Percentiles rank a stretch among this genome's conserved stretches.
Evolutionary conservation across 2,113 vertebrate species (phyloP).

Genomic region (Clupea harengus): DNA sequence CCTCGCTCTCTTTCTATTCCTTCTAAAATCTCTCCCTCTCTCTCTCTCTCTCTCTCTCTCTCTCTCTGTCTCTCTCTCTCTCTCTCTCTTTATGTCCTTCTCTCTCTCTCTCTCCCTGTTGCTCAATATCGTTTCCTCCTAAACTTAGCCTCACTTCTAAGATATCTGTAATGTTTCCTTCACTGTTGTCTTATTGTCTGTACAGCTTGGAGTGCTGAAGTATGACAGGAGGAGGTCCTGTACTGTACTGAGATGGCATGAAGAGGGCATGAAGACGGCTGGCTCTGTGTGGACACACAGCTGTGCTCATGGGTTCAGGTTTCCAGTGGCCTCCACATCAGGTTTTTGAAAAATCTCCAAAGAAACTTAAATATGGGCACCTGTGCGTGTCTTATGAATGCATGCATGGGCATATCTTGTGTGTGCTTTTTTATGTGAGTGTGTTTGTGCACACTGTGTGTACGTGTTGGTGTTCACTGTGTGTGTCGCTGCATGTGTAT

Average conservation of each 20-base stretch:
- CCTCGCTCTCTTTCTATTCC: neutral
- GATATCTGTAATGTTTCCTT: neutral
- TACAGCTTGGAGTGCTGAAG: neutral
- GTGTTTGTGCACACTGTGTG: slow-evolving; percentile 1
- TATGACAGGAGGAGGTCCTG: neutral
- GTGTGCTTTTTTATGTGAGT: neutral
- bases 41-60: neutral
- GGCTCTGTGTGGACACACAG: neutral
- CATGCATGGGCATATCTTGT: neutral
- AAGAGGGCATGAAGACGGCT: no score
- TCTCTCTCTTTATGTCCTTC: no score
- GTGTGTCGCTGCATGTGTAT: no score
- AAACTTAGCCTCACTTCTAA: neutral
- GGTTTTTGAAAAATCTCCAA: neutral
- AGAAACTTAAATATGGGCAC: neutral
- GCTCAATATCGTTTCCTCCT: neutral
- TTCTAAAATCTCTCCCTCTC: neutral
- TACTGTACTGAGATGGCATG: neutral
- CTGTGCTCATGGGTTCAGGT: neutral
- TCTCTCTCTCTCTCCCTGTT: neutral
- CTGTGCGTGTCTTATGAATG: neutral
- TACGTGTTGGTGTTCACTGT: neutral
- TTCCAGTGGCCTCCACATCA: neutral
- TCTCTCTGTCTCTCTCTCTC: neutral
- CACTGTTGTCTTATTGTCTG: neutral